Base-by-base conservation (phyloP, 1,140 invertebrate species). In the Drosophila trapezifrons region DNA sequence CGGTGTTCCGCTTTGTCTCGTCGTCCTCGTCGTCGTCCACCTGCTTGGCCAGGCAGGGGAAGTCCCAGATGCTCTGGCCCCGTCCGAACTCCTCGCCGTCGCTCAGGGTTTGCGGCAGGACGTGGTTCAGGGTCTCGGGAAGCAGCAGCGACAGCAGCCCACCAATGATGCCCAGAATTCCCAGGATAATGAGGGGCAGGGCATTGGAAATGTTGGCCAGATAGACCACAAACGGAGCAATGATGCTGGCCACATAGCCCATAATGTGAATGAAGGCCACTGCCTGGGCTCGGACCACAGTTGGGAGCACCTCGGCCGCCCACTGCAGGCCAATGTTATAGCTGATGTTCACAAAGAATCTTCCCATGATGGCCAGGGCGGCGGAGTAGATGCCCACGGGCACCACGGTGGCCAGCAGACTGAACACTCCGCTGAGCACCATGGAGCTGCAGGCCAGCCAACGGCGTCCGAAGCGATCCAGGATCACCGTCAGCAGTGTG, bases 321-420 rank as follows among this genome's bases (percentile, higher is more conserved):
- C 97, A 97, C 80, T 97, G 97, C 1, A 98, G 93, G 0, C 96
- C 96, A 67, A 97, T 97, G 90, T 97, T 97, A 90, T 97, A 97
- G 0, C 96, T 96, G 22, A 97, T 97, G 79, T 97, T 98, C 4
- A 97, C 95, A 62, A 95, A 95, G 78, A 97, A 97, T 18, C 97
- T 92, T 3, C 96, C 96, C 54, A 96, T 92, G 69, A 98, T 96
- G 8, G 96, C 96, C 42, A 97, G 82, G 0, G 94, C 93, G 0
- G 96, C 96, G 57, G 95, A 94, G 13, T 95, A 94, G 20, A 95
- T 93, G 58, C 95, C 96, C 38, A 94, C 84, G 3, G 96, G 96
- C 4, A 96, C 95, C 45, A 94, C 93, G 2, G 95, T 95, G 32
- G 96, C 96, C 64, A 96, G 92, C 5, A 97, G 92, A 91, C 96